Evolutionary conservation across 2,113 vertebrate genomes (phyloP).

Genomic region (Eira barbara): DNA sequence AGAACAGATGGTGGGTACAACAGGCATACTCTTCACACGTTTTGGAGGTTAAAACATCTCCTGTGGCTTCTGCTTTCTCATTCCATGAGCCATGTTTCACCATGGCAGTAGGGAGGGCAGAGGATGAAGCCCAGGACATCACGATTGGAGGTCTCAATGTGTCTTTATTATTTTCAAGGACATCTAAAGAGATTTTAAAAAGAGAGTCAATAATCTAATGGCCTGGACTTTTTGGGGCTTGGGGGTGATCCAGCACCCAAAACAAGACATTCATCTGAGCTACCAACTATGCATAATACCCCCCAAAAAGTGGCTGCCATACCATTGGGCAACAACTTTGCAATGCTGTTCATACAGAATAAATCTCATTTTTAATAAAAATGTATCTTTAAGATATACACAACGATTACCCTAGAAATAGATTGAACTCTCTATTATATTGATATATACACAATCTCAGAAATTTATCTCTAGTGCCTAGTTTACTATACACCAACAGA

Average conservation of each 20-base stretch:
- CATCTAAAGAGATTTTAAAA: not conserved
- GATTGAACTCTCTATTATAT: constrained; percentile 75
- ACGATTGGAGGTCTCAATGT: not conserved
- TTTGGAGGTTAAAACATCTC: not conserved
- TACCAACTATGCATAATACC: not conserved
- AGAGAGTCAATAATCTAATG: not conserved
- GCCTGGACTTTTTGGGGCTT: not conserved
- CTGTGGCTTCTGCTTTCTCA: not conserved
- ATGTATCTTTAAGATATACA: constrained; percentile 75
- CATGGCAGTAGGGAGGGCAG: not conserved
- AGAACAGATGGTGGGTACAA: not conserved
- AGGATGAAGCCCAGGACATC: not conserved
- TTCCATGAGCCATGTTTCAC: not conserved
- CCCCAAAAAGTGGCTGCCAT: not conserved
- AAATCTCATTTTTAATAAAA: constrained; percentile 78
- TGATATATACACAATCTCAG: constrained; percentile 71
- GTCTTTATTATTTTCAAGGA: not conserved
- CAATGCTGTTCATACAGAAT: constrained; percentile 48
- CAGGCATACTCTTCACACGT: too few relatives aligned
- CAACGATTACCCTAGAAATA: constrained; percentile 72
- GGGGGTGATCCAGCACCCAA: not conserved
- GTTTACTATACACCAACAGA: constrained; percentile 65
- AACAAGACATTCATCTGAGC: not conserved
- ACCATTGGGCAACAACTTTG: constrained; percentile 36
- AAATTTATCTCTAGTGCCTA: constrained; percentile 75